Evolutionary conservation across 1,140 invertebrate species (phyloP).

Genomic region (Sminthurinus signatus): DNA sequence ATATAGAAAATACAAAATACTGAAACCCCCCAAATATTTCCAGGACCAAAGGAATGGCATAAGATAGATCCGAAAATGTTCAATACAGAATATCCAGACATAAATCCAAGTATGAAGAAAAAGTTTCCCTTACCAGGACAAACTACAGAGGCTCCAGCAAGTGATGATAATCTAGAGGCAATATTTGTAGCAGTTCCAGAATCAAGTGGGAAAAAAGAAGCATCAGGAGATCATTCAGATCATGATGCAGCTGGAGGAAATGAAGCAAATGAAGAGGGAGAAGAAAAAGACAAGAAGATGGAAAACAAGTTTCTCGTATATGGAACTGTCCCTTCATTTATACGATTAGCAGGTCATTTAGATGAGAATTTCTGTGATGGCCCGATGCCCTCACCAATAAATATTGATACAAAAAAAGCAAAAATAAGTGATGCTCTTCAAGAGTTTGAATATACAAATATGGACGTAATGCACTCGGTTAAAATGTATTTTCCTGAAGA

Average conservation of each 20-base stretch:
- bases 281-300: background rate
- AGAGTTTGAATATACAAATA: constrained; percentile 3
- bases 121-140: background rate
- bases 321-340: constrained; percentile 4
- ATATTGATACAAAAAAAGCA: background rate
- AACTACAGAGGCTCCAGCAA: background rate
- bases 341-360: background rate
- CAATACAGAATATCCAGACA: background rate
- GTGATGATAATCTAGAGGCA: background rate
- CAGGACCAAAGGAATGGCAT: constrained; percentile 12
- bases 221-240: background rate
- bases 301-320: background rate
- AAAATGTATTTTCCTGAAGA: constrained; percentile 12
- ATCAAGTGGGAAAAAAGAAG: background rate
- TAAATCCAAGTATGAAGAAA: background rate
- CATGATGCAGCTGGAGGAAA: background rate
- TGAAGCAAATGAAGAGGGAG: background rate
- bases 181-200: background rate
- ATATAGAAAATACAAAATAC: no score
- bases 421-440: background rate
- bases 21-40: background rate
- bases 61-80: background rate
- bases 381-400: constrained; percentile 1
- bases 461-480: background rate
- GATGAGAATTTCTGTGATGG: constrained; percentile 5